These are phyloP conservation scores for Lycocorax pyrrhopterus DNA, from an alignment of 2,113 vertebrate genomes.

Conservation along the genomic window DNA sequence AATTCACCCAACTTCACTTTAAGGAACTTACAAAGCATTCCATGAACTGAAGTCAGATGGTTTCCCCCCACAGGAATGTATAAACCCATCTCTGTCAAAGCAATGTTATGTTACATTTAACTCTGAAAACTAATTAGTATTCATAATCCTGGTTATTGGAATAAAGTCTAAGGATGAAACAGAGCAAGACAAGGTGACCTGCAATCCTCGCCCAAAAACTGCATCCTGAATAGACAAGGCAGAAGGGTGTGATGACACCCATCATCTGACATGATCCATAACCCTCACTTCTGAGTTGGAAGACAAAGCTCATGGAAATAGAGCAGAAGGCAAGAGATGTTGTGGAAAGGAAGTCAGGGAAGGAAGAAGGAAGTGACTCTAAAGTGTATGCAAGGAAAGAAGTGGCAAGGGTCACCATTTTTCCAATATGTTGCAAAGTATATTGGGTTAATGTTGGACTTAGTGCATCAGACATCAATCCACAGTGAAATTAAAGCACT, in stretches of 20 bases:
- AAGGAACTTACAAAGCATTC: neutral
- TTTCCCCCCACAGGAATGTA: neutral
- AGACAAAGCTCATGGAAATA: neutral
- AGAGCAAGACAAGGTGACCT: neutral
- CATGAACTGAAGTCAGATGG: neutral
- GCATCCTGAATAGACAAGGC: neutral
- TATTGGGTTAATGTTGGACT: neutral
- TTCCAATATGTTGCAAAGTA: neutral
- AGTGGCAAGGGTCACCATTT: neutral
- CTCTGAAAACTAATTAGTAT: neutral
- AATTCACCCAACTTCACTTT: neutral
- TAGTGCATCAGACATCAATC: neutral
- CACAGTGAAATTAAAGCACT: neutral
- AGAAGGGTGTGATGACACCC: neutral
- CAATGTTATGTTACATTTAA: neutral
- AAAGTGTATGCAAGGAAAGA: neutral
- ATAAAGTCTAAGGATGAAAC: neutral
- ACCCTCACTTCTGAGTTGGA: neutral
- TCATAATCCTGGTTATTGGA: neutral
- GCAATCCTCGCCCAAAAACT: neutral
- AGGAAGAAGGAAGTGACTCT: neutral
- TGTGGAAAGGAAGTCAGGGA: neutral
- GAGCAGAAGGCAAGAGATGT: neutral
- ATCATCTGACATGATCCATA: neutral
- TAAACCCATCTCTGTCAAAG: neutral